Evolutionary conservation across 2,113 vertebrate species (phyloP).

Genomic region (Oceanodroma tethys): DNA sequence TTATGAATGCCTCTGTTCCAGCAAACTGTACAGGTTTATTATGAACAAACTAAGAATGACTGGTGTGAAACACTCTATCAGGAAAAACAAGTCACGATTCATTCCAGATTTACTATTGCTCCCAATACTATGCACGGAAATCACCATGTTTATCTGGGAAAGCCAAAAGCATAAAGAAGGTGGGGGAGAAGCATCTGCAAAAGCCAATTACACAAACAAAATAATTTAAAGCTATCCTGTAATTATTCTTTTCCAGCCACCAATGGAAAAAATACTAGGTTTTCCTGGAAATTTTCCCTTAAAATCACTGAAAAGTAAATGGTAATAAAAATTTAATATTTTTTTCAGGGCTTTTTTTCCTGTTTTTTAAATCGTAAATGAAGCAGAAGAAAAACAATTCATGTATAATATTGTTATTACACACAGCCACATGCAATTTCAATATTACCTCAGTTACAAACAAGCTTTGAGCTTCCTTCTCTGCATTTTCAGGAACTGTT

Average conservation of each 20-base stretch:
- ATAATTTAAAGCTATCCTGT: neutral
- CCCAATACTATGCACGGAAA: neutral
- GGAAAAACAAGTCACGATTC: neutral
- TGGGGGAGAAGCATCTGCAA: neutral
- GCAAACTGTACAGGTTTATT: neutral
- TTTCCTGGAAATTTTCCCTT: neutral
- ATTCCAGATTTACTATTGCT: neutral
- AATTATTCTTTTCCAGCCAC: neutral
- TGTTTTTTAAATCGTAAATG: neutral
- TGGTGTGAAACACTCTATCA: neutral
- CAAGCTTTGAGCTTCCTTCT: slow-evolving; percentile 88
- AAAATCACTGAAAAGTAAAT: neutral
- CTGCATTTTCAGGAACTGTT: slow-evolving; percentile 90
- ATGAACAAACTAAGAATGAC: neutral
- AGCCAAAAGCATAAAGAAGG: neutral
- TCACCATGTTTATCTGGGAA: neutral
- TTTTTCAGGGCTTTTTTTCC: neutral
- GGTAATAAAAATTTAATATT: neutral
- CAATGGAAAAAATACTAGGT: neutral
- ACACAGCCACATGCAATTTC: neutral
- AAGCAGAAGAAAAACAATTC: neutral
- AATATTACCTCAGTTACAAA: slow-evolving; percentile 92
- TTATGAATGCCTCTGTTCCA: neutral
- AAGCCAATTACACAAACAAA: neutral
- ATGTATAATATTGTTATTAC: neutral